Base-by-base conservation (phyloP, 2,797 vertebrate species). In the Balearica regulorum region DNA sequence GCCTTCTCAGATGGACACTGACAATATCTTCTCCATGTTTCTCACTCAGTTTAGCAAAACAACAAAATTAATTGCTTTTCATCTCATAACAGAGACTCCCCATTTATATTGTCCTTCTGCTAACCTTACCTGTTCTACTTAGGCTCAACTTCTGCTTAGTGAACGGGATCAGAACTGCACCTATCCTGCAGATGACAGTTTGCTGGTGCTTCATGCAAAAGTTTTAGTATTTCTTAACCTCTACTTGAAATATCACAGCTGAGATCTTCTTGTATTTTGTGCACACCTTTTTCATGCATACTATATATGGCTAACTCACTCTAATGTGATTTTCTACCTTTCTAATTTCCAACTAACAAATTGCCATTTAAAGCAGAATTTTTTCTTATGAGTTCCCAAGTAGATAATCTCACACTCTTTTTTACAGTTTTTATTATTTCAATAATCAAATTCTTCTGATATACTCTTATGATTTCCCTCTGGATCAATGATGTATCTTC, bases 11-110 rank as follows among this genome's bases (percentile, higher is more conserved):
- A 22, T n/a, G 6, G 58, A 49, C 16, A 31, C 6, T 58, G 41
- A 16, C 11, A 24, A 44, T 22, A 71, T 10, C 10, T 2, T 64
- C 14, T 9, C 19, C 9, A 49, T 0, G 0, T 54, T 58, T 70
- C 10, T 78, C 77, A 73, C 43, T 88, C 53, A 55, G 13, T 33
- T 84, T 66, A 66, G 11, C 13, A 78, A 78, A 92, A 62, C 4
- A n/a, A 44, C 16, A 3, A 31, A 66, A 78, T 35, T 68, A 58
- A n/a, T 60, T 66, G 13, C 6, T 29, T 82, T 78, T 21, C 3
- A 0, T 69, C 24, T 77, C 31, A 22, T 71, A 78, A 55, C 10
- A 60, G 24, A 81, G 8, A 31, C 11, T 57, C 2, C 4, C 2
- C 2, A 16, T 44, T 71, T 82, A 10, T 53, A 26, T 81, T 83